A percentile compares a stretch with the other conserved stretches of the same genome.
Conservation (phyloP, 92 coral and sea anemone genomes). For the Phymanthus crucifer region DNA sequence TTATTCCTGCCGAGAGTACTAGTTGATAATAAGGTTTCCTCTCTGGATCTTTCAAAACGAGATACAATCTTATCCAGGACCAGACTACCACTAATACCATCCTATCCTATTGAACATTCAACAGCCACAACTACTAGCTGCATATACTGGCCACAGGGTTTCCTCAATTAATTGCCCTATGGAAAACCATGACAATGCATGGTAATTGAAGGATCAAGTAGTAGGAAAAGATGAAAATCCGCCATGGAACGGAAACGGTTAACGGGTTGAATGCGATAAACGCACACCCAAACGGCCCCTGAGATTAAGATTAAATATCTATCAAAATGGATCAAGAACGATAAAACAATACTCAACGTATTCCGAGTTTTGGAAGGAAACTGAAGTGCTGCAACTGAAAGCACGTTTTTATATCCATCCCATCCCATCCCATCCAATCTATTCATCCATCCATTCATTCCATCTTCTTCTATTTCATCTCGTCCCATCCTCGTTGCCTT, state of each 20-base stretch:
- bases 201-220: neutral
- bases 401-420: too few relatives aligned
- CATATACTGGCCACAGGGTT: neutral
- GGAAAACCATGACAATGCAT: neutral
- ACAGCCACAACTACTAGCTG: too few relatives aligned
- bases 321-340: too few relatives aligned
- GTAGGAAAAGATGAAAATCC: neutral
- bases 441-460: neutral
- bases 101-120: neutral
- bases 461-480: neutral
- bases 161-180: neutral
- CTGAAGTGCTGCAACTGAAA: too few relatives aligned
- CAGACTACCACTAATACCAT: too few relatives aligned
- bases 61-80: neutral
- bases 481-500: neutral
- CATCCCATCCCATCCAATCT: too few relatives aligned
- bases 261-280: neutral
- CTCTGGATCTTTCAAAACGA: neutral
- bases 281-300: too few relatives aligned
- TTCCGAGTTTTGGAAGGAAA: too few relatives aligned
- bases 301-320: too few relatives aligned
- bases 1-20: too few relatives aligned
- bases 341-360: too few relatives aligned
- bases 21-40: too few relatives aligned
- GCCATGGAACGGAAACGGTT: neutral